Evolutionary conservation across 2,888 invertebrate genomes (phyloP).

Genomic region (Lasioglossum zephyrum): DNA sequence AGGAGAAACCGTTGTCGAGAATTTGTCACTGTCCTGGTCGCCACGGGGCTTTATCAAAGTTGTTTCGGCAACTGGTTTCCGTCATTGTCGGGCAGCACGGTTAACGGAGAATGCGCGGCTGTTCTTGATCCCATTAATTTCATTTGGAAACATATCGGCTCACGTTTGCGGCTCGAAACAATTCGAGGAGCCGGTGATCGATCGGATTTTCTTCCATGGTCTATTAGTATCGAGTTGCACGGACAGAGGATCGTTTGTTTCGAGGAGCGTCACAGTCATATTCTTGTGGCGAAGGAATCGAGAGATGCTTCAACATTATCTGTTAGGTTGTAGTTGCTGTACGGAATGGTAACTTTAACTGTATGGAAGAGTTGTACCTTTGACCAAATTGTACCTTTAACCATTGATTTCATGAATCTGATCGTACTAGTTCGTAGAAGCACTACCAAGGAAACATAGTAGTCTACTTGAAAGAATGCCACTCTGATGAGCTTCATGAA

Average conservation of each 20-base stretch:
- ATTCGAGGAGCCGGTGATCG: slow-evolving; percentile 53
- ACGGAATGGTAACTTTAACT: too few species aligned
- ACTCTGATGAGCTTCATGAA: too few species aligned
- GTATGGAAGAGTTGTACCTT: too few species aligned
- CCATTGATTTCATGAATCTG: too few species aligned
- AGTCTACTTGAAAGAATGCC: too few species aligned
- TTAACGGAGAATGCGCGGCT: slow-evolving; percentile 47
- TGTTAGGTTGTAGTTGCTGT: background rate
- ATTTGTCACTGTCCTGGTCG: slow-evolving; percentile 75
- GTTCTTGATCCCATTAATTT: slow-evolving; percentile 66
- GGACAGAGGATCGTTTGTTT: background rate
- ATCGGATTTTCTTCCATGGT: slow-evolving; percentile 44
- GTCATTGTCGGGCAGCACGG: slow-evolving; percentile 74
- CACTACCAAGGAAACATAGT: too few species aligned
- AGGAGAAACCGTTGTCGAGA: slow-evolving; percentile 50
- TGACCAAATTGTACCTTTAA: too few species aligned
- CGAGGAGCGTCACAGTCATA: background rate
- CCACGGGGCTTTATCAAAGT: slow-evolving; percentile 70
- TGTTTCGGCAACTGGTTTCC: slow-evolving; percentile 78
- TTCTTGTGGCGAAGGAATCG: background rate
- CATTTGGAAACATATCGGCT: slow-evolving; percentile 55
- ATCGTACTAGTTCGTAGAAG: too few species aligned
- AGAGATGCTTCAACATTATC: background rate
- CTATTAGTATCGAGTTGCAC: slow-evolving; percentile 14
- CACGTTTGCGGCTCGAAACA: slow-evolving; percentile 34